A percentile compares a stretch with the other conserved stretches of the same genome.
These are phyloP conservation scores for Cynopterus brachyotis DNA, from an alignment of 2,113 vertebrate species.

Conservation along the genomic window DNA sequence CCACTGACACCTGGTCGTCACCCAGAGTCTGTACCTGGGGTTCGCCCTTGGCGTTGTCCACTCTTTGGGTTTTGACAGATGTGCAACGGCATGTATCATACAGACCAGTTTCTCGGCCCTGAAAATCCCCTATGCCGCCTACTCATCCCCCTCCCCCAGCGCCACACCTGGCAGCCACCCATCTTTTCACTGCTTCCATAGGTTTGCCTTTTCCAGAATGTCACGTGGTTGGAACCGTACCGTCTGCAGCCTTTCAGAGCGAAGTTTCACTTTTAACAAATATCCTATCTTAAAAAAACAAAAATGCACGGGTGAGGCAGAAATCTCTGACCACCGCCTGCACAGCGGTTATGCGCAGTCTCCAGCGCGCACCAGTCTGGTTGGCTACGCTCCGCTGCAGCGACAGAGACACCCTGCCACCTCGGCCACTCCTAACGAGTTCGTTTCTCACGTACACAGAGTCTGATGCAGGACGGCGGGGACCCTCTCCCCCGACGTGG, in stretches of 20 bases:
- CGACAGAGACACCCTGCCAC: not conserved
- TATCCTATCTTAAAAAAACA: not conserved
- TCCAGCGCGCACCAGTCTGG: not conserved
- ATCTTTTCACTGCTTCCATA: not conserved
- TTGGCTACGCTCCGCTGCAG: not conserved
- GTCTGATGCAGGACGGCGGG: no score
- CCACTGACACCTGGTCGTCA: rapidly evolving
- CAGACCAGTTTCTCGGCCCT: not conserved
- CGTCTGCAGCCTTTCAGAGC: not conserved
- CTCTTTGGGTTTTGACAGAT: not conserved
- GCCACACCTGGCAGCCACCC: not conserved
- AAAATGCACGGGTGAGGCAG: not conserved
- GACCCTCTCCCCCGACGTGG: no score
- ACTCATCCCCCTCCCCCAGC: not conserved
- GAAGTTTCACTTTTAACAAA: not conserved
- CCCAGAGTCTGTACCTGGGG: not conserved
- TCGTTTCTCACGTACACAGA: no score
- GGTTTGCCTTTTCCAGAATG: not conserved
- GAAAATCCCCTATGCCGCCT: not conserved
- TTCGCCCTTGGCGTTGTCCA: not conserved
- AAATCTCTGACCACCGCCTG: not conserved
- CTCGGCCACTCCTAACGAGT: not conserved
- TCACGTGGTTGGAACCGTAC: not conserved
- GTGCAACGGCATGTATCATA: rapidly evolving
- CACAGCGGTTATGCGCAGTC: rapidly evolving